Base-by-base conservation (phyloP, 2,888 invertebrate genomes). In the Tridacna gigas region DNA sequence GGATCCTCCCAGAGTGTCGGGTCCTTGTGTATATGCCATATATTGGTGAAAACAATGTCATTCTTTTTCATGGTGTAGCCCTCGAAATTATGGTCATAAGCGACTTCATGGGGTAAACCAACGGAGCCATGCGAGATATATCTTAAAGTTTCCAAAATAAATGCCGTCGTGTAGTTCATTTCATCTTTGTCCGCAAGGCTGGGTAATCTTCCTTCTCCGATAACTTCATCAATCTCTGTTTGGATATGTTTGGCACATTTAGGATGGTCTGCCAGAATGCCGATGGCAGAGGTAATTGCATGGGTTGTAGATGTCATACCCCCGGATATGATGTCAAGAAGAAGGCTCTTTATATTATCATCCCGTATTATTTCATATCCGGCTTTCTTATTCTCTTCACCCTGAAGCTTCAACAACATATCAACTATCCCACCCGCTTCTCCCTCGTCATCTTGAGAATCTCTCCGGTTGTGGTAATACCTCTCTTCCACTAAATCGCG, bases 211-310 rank as follows among this genome's bases (percentile, higher is more conserved):
- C 51, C 47, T 47, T 56, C n/a, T 25, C 89, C 90, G 25, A 90
- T 77, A 9, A 80, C 77, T 12, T 48, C 74, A 66, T 88, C 86
- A 11, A 89, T 66, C 67, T 90, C 90, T 20, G 63, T 74, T 60
- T 90, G 89, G 3, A 93, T 84, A 13, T 76, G 73, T 22, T 71
- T 61, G 56, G 84, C 89, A 63, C 88, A 83, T 13, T 90, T 81
- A 2, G 88, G 90, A 76, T 89, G 71, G 3, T 84, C 83, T n/a
- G 89, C 79, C 79, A 91, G 63, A 69, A 84, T 82, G 0, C 90
- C 85, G 20, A 91, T 73, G 1, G 84, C 67, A 77, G 88, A 84
- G 22, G 76, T 45, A 9, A 92, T 60, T 7, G 91, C 84, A 5
- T 78, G 61, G n/a, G 82, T 74, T 4, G 86, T 86, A 28, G 87